Percentiles rank a stretch among this genome's conserved stretches.
These are phyloP conservation scores for Hymenopus coronatus DNA, from an alignment of 2,888 invertebrate species.

Conservation along the genomic window DNA sequence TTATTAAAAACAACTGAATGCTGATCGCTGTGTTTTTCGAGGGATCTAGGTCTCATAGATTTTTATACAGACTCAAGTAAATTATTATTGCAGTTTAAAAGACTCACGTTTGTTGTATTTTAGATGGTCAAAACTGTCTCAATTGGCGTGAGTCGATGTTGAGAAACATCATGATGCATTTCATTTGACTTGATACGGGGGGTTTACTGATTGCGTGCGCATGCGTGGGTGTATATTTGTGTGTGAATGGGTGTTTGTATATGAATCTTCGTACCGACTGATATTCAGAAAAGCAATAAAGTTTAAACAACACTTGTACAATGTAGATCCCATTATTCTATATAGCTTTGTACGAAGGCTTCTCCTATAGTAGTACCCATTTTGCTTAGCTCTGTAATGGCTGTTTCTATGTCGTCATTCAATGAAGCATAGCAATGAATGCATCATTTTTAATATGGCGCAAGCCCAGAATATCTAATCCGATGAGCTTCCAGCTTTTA, in stretches of 20 bases:
- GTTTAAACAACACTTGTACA: slow-evolving; percentile 18
- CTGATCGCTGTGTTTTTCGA: slow-evolving; percentile 24
- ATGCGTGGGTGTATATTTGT: neutral
- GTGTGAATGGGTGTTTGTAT: slow-evolving; percentile 20
- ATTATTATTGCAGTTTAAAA: neutral
- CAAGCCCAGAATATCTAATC: neutral
- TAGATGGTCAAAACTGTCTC: neutral
- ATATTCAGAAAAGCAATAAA: slow-evolving; percentile 35
- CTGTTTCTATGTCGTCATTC: neutral
- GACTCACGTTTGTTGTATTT: neutral
- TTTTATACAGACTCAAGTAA: slow-evolving; percentile 22
- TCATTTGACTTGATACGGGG: neutral
- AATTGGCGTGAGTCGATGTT: neutral
- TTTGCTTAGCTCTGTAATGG: neutral
- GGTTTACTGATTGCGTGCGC: neutral
- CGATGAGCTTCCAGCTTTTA: neutral
- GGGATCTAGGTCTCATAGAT: slow-evolving; percentile 25
- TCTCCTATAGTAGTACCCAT: neutral
- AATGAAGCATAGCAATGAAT: neutral
- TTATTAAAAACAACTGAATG: slow-evolving; percentile 29
- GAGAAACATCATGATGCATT: neutral
- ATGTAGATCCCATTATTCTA: neutral
- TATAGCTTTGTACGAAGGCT: neutral
- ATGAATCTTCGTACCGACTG: slow-evolving; percentile 32
- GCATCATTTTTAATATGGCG: neutral